Conservation (phyloP, 2,888 invertebrate genomes). For the Dolichomitus sp. region DNA sequence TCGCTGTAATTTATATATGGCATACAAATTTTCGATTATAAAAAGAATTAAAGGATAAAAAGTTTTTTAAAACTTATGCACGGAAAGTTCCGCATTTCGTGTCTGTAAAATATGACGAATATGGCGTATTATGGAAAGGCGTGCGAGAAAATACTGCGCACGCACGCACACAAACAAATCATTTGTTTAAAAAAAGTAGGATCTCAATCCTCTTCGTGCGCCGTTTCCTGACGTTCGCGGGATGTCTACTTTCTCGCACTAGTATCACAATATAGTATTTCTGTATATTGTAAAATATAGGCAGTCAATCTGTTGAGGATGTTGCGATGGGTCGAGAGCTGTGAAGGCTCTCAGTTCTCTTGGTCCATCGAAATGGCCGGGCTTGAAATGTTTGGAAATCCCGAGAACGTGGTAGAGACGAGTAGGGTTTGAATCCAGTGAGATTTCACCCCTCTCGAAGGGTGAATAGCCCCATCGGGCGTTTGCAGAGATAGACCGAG, state of each 20-base stretch:
- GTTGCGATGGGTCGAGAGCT: constrained; percentile 8
- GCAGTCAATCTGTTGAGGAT: background rate
- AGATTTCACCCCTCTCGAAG: constrained; percentile 37
- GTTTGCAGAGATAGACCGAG: constrained; percentile 33
- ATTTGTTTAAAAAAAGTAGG: too few relatives aligned
- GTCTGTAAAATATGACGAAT: too few relatives aligned
- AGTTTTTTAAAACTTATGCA: too few relatives aligned
- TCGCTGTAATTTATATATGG: background rate
- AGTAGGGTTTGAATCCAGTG: constrained; percentile 21
- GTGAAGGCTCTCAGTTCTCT: background rate
- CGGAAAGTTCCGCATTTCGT: too few relatives aligned
- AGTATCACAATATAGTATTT: too few relatives aligned
- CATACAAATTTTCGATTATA: background rate
- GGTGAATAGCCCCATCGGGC: constrained; percentile 14
- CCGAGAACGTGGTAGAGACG: constrained; percentile 34
- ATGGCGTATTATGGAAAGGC: too few relatives aligned
- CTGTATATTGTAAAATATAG: too few relatives aligned
- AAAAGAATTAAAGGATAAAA: background rate
- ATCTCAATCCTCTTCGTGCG: too few relatives aligned
- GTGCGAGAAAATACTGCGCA: too few relatives aligned
- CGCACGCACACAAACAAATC: too few relatives aligned
- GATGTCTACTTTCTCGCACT: too few relatives aligned
- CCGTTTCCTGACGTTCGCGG: too few relatives aligned
- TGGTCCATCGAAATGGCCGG: constrained; percentile 18
- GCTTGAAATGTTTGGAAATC: constrained; percentile 45